Evolutionary conservation across 2,113 vertebrate genomes (phyloP).

Genomic region (Tilapia sparmanii): DNA sequence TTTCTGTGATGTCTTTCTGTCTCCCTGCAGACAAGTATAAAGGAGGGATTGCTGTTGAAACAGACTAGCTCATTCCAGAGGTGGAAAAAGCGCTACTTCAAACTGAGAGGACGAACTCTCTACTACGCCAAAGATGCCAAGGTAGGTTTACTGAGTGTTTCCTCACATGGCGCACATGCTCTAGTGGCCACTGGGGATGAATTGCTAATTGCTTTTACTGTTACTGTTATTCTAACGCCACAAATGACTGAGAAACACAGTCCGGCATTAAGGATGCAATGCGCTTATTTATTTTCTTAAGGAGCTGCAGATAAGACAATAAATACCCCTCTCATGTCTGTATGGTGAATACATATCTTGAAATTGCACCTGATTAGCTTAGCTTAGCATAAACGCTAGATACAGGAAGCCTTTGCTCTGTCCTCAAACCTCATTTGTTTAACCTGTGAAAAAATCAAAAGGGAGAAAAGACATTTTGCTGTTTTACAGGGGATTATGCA

Average conservation of each 20-base stretch:
- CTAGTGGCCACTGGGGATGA: background rate
- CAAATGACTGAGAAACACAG: background rate
- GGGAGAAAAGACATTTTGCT: background rate
- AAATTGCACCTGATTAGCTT: background rate
- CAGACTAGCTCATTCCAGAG: conserved; percentile 99
- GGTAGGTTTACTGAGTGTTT: conserved; percentile 67
- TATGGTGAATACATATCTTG: background rate
- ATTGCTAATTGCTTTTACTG: background rate
- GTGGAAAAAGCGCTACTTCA: conserved; percentile 98
- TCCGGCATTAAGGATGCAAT: background rate
- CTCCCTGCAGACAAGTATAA: conserved; percentile 87
- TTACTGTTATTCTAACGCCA: background rate
- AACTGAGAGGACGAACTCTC: conserved; percentile 92
- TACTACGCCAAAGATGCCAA: conserved; percentile 99
- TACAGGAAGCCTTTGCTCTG: background rate
- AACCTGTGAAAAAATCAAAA: background rate
- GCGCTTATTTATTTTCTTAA: background rate
- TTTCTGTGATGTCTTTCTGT: background rate
- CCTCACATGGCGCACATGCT: background rate
- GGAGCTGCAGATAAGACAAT: background rate
- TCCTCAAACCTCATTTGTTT: background rate
- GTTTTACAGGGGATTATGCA: background rate
- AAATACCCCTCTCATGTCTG: background rate
- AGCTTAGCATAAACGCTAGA: background rate
- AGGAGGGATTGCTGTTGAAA: conserved; percentile 93